Evolutionary conservation across 2,113 vertebrate genomes (phyloP).

Genomic region (Leptosomus discolor): DNA sequence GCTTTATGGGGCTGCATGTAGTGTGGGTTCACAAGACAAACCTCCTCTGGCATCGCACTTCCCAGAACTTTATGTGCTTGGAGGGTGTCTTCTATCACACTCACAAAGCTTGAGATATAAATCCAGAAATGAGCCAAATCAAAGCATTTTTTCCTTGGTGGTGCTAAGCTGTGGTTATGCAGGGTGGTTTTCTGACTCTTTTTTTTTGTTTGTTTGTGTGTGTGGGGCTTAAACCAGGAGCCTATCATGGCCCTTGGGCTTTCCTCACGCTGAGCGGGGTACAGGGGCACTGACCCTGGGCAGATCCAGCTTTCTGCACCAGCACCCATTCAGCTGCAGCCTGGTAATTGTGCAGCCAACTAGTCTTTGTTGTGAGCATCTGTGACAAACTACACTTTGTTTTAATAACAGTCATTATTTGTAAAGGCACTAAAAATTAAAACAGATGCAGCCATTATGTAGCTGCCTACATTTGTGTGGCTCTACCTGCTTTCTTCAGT

Average conservation of each 20-base stretch:
- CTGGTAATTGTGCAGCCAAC: slow-evolving; percentile 37
- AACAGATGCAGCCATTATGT: slow-evolving; percentile 43
- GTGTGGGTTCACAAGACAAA: neutral
- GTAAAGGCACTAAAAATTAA: slow-evolving; percentile 54
- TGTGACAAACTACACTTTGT: slow-evolving; percentile 53
- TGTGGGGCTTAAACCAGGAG: neutral
- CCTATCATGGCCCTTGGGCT: neutral
- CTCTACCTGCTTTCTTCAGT: slow-evolving; percentile 33
- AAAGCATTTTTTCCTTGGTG: neutral
- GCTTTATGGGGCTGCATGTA: neutral
- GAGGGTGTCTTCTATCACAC: neutral
- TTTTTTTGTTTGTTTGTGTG: too few relatives aligned
- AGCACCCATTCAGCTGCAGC: neutral
- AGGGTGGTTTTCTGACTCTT: neutral
- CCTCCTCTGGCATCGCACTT: neutral
- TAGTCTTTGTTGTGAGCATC: slow-evolving; percentile 14
- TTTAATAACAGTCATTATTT: slow-evolving; percentile 51
- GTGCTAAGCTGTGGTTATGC: neutral
- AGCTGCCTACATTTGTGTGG: slow-evolving; percentile 5
- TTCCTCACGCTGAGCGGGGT: neutral
- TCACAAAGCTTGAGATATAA: neutral
- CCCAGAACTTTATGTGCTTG: neutral
- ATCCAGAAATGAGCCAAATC: neutral
- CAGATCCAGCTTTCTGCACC: slow-evolving; percentile 8
- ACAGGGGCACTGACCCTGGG: neutral